Base-by-base conservation (phyloP, 1,140 invertebrate genomes). In the Drosophila mojavensis region DNA sequence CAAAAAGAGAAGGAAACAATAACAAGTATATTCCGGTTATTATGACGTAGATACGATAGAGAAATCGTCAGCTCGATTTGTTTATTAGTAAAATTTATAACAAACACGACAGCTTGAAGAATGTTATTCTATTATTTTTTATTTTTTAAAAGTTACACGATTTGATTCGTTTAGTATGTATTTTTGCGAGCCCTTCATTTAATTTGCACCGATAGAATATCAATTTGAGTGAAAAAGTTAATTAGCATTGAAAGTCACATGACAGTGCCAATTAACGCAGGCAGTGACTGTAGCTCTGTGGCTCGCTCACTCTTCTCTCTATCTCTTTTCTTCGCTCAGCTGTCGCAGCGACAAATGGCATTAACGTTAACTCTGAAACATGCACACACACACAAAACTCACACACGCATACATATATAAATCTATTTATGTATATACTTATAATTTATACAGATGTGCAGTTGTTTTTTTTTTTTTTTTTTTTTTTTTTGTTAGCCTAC, bases 181-280 rank as follows among this genome's bases (percentile, higher is more conserved):
- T 72, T 66, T 53, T 28, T 39, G 51, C 33, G 41, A 47, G 59
- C 56, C 56, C 41, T 69, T 62, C 15, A 33, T 69, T 51, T n/a
- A 68, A 56, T 67, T 67, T 39, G 39, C 66, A 75, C 54, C 11
- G 26, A 45, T 58, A 41, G 15, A 65, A 62, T 66, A 59, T 41
- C 24, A 76, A 71, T 56, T 45, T 55, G 55, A 41, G n/a, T 55
- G 36, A 47, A 63, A 75, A 78, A 69, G 50, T 82, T 76, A 85
- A 86, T 86, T 81, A 86, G 50, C 66, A 66, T 74, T 41, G 30
- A 60, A 60, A 68, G 50, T 89, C 83, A 88, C 84, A 88, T 88
- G 83, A 89, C 77, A 47, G 47, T 36, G 65, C 45, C 61, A 74
- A 68, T 79, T 66, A 78, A 43, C 33, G 63, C 36, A 43, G 61